Evolutionary conservation across 2,888 invertebrate genomes (phyloP).

Genomic region (Rugalucina vietnamica): DNA sequence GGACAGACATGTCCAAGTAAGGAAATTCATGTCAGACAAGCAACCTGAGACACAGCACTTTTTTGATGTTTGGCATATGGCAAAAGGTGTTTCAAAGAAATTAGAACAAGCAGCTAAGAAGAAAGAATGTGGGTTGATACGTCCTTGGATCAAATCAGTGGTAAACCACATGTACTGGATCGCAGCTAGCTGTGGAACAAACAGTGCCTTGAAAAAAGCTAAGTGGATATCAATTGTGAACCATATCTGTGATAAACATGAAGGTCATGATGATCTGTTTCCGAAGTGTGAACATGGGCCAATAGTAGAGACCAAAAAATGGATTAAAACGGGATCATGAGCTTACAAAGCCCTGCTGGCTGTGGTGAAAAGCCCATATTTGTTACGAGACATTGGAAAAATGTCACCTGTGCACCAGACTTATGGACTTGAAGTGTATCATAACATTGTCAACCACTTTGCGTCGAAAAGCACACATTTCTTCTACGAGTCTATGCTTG

Average conservation of each 20-base stretch:
- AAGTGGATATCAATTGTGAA: neutral
- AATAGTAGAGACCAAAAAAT: neutral
- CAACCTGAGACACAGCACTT: conserved; percentile 17
- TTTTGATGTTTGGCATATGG: conserved; percentile 47
- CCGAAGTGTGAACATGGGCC: neutral
- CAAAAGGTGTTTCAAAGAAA: conserved; percentile 34
- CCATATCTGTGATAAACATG: neutral
- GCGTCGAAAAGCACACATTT: conserved; percentile 41
- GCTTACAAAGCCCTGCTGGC: conserved; percentile 19
- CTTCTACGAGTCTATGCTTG: conserved; percentile 23
- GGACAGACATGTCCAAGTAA: conserved; percentile 31
- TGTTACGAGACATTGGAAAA: conserved; percentile 28
- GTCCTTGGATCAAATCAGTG: neutral
- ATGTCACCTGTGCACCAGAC: conserved; percentile 42
- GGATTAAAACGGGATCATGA: conserved; percentile 21
- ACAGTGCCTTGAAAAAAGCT: neutral
- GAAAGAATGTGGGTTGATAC: neutral
- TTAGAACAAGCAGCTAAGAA: neutral
- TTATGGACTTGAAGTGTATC: conserved; percentile 37
- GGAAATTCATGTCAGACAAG: conserved; percentile 32
- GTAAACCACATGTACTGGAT: neutral
- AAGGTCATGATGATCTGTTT: neutral
- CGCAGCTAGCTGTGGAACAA: neutral
- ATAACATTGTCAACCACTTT: conserved; percentile 39
- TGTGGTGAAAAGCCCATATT: conserved; percentile 1